Conservation (phyloP, 1,140 invertebrate species). For the Drosophila persimilis region DNA sequence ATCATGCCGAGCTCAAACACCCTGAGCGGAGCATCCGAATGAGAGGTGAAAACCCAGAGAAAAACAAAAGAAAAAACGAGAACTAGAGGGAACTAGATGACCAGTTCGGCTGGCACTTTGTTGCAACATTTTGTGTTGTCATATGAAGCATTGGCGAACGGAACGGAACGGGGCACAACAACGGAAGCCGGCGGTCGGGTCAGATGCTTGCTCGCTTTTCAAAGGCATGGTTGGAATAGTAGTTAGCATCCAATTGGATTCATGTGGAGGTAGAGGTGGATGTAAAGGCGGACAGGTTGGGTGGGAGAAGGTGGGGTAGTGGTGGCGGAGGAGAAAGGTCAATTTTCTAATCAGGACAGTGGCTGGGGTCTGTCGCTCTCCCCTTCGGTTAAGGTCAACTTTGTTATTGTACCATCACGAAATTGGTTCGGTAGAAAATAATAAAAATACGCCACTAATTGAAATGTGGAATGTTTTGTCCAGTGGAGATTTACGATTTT, state of each 20-base stretch:
- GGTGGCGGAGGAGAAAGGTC: slow-evolving; percentile 1
- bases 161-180: background rate
- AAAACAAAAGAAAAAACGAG: slow-evolving; percentile 12
- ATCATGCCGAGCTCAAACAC: background rate
- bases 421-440: background rate
- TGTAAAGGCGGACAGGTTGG: background rate
- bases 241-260: slow-evolving; percentile 40
- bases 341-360: slow-evolving; percentile 14
- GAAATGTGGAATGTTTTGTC: slow-evolving; percentile 23
- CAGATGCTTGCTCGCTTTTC: slow-evolving; percentile 30
- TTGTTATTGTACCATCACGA: slow-evolving; percentile 3
- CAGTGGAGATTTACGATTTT: too few relatives aligned
- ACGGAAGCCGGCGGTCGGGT: slow-evolving; percentile 37
- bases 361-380: background rate
- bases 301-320: background rate
- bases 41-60: slow-evolving; percentile 8
- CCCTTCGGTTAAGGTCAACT: slow-evolving; percentile 19
- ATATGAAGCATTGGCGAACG: slow-evolving; percentile 35
- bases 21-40: slow-evolving; percentile 11
- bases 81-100: slow-evolving; percentile 8
- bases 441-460: slow-evolving; percentile 28
- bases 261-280: background rate
- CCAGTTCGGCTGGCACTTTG: slow-evolving; percentile 38
- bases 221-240: slow-evolving; percentile 33
- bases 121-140: slow-evolving; percentile 53